Base-by-base conservation (phyloP, 2,113 vertebrate genomes). In the Callopanchax toddi region DNA sequence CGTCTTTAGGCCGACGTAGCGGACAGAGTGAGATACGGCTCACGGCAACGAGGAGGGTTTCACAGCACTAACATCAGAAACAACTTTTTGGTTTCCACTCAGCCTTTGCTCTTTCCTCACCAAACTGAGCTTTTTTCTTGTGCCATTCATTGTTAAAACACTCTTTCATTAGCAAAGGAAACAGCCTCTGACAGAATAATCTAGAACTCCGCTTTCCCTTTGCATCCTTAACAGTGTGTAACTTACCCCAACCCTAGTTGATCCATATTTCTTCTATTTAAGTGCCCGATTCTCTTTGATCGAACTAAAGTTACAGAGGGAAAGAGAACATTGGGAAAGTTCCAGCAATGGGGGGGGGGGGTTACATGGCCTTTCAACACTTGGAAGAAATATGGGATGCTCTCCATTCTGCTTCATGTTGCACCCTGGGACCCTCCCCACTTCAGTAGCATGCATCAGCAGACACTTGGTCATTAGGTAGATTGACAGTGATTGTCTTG, bases 401-500 rank as follows among this genome's bases (percentile, higher is more conserved):
- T 87, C 73, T 85, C 52, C 74, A 86, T 86, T 83, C 83, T 82
- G 78, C 79, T 84, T 87, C 80, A 86, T 86, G 81, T 86, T 81
- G 83, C 74, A 86, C 78, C 83, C 60, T 20, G 75, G 73, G 80
- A 83, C 65, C 75, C 67, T 58, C 57, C 62, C 69, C 34, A 18
- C 63, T 83, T 73, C 82, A 74, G 77, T 79, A 73, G 79, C 71
- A 67, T 82, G 82, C 87, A 84, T 80, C 82, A 78, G 83, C 83
- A 88, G 86, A 83, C 87, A 84, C 70, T 79, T 81, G 85, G 86
- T 88, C 89, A 89, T 89, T 91, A 89, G 82, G 83, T 74, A 90
- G 89, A 91, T 87, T 89, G 89, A 89, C 87, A 89, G 89, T 86
- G 74, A 87, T 84, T 84, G 87, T 92, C 87, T 76, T 79, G 82